These are phyloP conservation scores for Cephalopterus ornatus DNA, from an alignment of 2,113 vertebrate genomes.

Conservation along the genomic window DNA sequence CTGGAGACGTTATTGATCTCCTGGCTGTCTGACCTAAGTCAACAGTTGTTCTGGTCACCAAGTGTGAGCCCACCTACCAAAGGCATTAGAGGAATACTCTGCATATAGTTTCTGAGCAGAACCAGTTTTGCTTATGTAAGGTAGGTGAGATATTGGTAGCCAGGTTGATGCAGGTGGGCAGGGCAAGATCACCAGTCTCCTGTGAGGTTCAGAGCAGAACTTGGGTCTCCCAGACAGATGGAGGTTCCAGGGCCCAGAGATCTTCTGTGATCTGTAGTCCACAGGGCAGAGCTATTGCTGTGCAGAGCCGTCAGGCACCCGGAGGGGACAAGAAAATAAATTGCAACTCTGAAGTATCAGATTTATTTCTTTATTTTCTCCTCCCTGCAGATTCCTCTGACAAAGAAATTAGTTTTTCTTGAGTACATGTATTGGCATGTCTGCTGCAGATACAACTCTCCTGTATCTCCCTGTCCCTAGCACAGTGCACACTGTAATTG, in stretches of 20 bases:
- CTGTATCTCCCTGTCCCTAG: not conserved
- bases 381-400: not conserved
- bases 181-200: not conserved
- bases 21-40: slow-evolving; percentile 50
- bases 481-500: not conserved
- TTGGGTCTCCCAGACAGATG: not conserved
- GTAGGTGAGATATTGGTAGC: not conserved
- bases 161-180: not conserved
- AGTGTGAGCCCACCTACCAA: not conserved
- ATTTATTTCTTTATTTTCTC: not conserved
- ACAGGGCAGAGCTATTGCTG: not conserved
- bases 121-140: not conserved
- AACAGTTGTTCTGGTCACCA: slow-evolving; percentile 20
- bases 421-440: not conserved
- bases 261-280: not conserved
- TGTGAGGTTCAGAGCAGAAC: not conserved
- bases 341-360: not conserved
- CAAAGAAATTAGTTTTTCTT: not conserved
- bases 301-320: not conserved
- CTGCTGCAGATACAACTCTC: not conserved
- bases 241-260: not conserved
- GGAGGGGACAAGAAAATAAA: not conserved
- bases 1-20: slow-evolving; percentile 24
- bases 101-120: not conserved
- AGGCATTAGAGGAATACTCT: slow-evolving; percentile 24